phyloP scores from a whole-genome alignment of 2,797 vertebrate species.

The Microctenopoma steveboyesi region DNA sequence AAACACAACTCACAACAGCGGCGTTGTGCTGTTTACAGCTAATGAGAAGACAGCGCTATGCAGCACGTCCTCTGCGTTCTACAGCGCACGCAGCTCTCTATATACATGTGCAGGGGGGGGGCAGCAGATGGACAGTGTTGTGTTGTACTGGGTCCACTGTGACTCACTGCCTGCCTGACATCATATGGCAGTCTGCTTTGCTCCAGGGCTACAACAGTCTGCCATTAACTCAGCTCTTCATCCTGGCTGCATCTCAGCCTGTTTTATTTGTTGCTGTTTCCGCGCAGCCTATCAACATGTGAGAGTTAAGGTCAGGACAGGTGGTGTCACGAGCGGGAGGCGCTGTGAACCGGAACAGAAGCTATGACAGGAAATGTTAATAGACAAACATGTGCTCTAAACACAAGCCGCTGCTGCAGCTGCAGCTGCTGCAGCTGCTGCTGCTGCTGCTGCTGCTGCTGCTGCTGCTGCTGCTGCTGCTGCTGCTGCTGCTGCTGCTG shows the following conservation, averaged over 20 bases:
- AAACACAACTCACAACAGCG: not conserved
- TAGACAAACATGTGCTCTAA: conserved; percentile 2
- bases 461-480: too few relatives aligned
- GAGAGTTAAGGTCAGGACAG: conserved; percentile 45
- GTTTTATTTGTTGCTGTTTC: conserved; percentile 27
- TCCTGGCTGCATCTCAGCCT: conserved; percentile 19
- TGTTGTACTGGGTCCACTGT: conserved; percentile 45
- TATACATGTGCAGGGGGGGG: conserved; percentile 16
- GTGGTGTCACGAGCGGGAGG: conserved; percentile 14
- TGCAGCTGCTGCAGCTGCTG: too few relatives aligned
- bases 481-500: too few relatives aligned
- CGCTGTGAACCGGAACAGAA: conserved; percentile 38
- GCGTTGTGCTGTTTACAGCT: not conserved
- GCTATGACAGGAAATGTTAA: not conserved
- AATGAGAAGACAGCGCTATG: conserved; percentile 6
- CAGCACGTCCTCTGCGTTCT: not conserved
- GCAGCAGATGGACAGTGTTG: conserved; percentile 59
- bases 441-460: too few relatives aligned
- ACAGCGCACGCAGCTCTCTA: conserved; percentile 1
- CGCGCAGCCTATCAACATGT: not conserved
- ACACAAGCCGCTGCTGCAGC: not conserved
- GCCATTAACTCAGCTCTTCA: conserved; percentile 46
- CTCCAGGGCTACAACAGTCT: conserved; percentile 49
- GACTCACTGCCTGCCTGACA: conserved; percentile 70
- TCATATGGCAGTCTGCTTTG: conserved; percentile 59